Base-by-base conservation (phyloP, 37 sponge, comb jelly and placozoan genomes). In the Oopsacas minuta region DNA sequence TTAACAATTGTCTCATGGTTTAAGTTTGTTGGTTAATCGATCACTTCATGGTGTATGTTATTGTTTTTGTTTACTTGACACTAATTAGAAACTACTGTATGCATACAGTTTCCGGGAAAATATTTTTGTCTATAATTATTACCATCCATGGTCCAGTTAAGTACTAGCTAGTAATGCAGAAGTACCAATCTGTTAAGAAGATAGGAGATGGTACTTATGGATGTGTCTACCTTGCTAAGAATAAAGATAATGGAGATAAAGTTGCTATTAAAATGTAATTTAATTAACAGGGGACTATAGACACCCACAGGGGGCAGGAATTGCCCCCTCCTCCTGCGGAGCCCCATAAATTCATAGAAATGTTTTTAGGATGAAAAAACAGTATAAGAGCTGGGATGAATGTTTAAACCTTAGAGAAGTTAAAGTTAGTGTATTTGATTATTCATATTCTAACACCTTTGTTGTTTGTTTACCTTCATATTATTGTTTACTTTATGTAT, bases 241-340 rank as follows among this genome's bases (percentile, higher is more conserved):
- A 84, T 81, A 25, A 39, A 1, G 90, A 92, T 35, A 91, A 86
- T 61, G 97, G 93, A 36, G 93, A 97, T 32, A 52, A 83, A 35
- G 95, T 97, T 8, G 97, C 97, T 1, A 90, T 97, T 83, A 97
- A 97, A 61, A 89, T 85, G 97, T 97, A 86, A 90, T 90, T 86
- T 12, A 30, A 0, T n/a, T n/a, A n/a, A n/a, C n/a, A n/a, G n/a
- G n/a, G n/a, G n/a, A n/a, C n/a, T n/a, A n/a, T n/a, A n/a, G n/a
- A n/a, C n/a, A n/a, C n/a, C n/a, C n/a, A n/a, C n/a, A n/a, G n/a
- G n/a, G n/a, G n/a, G n/a, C n/a, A n/a, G n/a, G n/a, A n/a, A 15
- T 52, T 10, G 17, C 36, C 51, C 28, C 22, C 28, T 53, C 39
- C 32, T 83, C 17, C 12, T 17, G 51, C 17, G 51, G 17, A 22